Conservation (phyloP, 2,113 vertebrate genomes). For the Entosphenus tridentatus region DNA sequence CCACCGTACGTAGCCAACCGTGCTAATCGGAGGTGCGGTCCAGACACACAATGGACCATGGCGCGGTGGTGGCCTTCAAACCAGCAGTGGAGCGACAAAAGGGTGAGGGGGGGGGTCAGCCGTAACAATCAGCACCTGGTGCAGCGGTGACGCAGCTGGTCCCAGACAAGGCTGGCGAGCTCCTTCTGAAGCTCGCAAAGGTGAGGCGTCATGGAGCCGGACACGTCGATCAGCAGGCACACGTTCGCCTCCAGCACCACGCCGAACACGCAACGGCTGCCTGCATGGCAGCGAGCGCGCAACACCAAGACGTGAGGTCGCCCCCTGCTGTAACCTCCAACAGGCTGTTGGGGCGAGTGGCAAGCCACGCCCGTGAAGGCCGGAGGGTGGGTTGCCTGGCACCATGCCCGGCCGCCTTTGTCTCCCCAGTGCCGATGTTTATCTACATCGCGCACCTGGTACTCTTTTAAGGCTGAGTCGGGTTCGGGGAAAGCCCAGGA, state of each 20-base stretch:
- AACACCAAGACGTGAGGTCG: not conserved
- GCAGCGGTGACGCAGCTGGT: conserved; percentile 29
- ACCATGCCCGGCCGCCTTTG: too few relatives aligned
- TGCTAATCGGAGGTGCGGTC: too few relatives aligned
- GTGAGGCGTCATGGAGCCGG: conserved; percentile 31
- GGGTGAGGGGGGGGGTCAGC: not conserved
- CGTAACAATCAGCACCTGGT: conserved; percentile 20
- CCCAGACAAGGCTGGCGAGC: conserved; percentile 40
- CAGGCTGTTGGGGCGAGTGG: too few relatives aligned
- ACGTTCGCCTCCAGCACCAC: conserved; percentile 30
- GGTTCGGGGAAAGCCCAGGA: too few relatives aligned
- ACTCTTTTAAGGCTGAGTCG: too few relatives aligned
- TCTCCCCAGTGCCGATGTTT: too few relatives aligned
- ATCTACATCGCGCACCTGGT: too few relatives aligned
- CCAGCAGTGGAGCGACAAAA: not conserved
- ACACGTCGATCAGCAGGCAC: conserved; percentile 38
- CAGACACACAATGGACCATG: not conserved
- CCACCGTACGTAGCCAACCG: too few relatives aligned
- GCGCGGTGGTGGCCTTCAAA: not conserved
- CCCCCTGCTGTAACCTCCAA: too few relatives aligned
- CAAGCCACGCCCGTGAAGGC: too few relatives aligned
- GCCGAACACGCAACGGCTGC: conserved; percentile 34
- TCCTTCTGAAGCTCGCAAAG: conserved; percentile 22
- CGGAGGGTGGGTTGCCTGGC: too few relatives aligned
- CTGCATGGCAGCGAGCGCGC: conserved; percentile 14